Conservation (phyloP, 2,113 vertebrate species). For the Python bivittatus region DNA sequence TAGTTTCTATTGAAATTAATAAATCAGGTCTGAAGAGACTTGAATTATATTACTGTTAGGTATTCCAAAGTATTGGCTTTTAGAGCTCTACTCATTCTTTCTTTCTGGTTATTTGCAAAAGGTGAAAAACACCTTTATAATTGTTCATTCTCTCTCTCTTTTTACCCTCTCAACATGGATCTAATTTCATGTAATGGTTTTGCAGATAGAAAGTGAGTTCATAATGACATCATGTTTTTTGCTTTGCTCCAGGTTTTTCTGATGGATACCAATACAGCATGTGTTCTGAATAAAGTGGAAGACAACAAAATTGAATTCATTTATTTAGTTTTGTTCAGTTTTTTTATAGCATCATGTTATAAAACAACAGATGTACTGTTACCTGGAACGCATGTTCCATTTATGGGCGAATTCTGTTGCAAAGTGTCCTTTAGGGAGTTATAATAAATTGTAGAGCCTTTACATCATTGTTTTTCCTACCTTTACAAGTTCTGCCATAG, state of each 20-base stretch:
- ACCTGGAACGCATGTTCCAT: slow-evolving; percentile 16
- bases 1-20: not conserved
- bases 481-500: not conserved
- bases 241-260: slow-evolving; percentile 1
- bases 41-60: not conserved
- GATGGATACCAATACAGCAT: not conserved
- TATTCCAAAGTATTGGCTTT: not conserved
- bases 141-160: not conserved
- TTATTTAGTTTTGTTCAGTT: slow-evolving; percentile 30
- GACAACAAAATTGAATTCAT: slow-evolving; percentile 42
- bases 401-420: slow-evolving; percentile 37
- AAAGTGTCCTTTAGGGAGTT: slow-evolving; percentile 48
- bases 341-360: slow-evolving; percentile 40
- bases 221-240: not conserved
- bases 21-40: not conserved
- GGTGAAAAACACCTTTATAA: not conserved
- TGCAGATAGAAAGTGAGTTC: slow-evolving; percentile 4
- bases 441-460: slow-evolving; percentile 42
- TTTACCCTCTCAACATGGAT: not conserved
- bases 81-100: not conserved
- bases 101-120: not conserved
- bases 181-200: not conserved
- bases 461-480: slow-evolving; percentile 40
- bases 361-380: slow-evolving; percentile 36
- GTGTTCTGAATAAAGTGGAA: slow-evolving; percentile 33